Evolutionary conservation across 2,888 invertebrate species (phyloP).

Genomic region (Clusia tigrina): DNA sequence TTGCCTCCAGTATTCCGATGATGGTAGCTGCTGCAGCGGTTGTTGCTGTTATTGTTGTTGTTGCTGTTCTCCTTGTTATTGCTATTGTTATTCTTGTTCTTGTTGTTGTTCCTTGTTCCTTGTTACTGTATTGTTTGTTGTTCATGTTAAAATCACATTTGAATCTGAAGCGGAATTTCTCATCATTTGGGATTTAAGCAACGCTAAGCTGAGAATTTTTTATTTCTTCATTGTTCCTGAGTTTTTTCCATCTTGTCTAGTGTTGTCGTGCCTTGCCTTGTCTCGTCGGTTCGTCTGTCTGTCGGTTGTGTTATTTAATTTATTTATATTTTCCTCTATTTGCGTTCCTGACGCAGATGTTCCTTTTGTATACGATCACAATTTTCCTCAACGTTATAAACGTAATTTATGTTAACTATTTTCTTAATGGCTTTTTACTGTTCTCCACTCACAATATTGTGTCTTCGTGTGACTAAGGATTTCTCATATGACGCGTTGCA

Average conservation of each 20-base stretch:
- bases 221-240: not conserved
- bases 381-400: no score
- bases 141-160: not conserved
- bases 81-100: not conserved
- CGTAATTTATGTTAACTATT: no score
- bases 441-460: no score
- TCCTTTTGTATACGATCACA: no score
- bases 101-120: not conserved
- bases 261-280: not conserved
- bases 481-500: no score
- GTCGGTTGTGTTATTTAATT: not conserved
- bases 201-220: not conserved
- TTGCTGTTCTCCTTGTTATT: not conserved
- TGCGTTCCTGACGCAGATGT: no score
- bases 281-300: not conserved
- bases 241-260: not conserved
- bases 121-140: conserved; percentile 4
- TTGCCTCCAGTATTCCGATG: no score
- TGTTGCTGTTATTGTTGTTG: not conserved
- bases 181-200: conserved; percentile 7
- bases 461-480: no score
- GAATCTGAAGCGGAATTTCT: conserved; percentile 13
- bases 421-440: no score
- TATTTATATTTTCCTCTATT: no score
- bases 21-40: not conserved